Base-by-base conservation (phyloP, 1,140 invertebrate genomes). In the Drosophila arizonae region DNA sequence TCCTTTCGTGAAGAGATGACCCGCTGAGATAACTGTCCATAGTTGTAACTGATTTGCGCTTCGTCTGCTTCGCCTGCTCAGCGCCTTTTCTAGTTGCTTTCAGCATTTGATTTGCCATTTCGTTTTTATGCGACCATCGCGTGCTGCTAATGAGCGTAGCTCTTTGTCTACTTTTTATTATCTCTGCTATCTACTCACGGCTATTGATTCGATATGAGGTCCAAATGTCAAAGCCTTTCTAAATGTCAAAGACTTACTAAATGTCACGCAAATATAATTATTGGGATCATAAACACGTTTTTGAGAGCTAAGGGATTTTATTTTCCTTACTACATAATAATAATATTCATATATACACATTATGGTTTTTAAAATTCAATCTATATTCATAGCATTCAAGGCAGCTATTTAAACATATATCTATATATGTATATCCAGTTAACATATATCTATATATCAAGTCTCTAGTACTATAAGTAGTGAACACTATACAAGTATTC, bases 1-100 rank as follows among this genome's bases (percentile, higher is more conserved):
- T 90, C 73, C 72, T 77, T 90, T 77, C 85, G 89, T 89, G 89
- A 71, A 65, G 75, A 87, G 89, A 90, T 90, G 89, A 90, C 90
- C 89, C 77, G 79, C 79, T 78, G 85, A 89, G 89, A 90, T 90
- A 90, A 90, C 74, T 72, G 60, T 77, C 69, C 80, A 86, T 90
- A 89, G 85, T 90, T 89, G 79, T 86, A 85, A 90, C 89, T 86
- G 89, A 90, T 90, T 90, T 90, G 43, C 50, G 77, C 62, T 62
- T 69, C 51, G 57, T 70, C 50, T 28, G 51, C 41, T 10, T 33
- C 33, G 5, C 6, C 33, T 8, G 56, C 36, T 28, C 43, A 62
- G 51, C 62, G 30, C 54, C 10, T 30, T 8, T 41, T 60, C 10
- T 30, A 36, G 13, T 41, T 50, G 24, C 36, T 68, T 63, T 43